These are phyloP conservation scores for Eucidaris tribuloides DNA, from an alignment of 35 echinoderm and acorn worm species.

Conservation along the genomic window DNA sequence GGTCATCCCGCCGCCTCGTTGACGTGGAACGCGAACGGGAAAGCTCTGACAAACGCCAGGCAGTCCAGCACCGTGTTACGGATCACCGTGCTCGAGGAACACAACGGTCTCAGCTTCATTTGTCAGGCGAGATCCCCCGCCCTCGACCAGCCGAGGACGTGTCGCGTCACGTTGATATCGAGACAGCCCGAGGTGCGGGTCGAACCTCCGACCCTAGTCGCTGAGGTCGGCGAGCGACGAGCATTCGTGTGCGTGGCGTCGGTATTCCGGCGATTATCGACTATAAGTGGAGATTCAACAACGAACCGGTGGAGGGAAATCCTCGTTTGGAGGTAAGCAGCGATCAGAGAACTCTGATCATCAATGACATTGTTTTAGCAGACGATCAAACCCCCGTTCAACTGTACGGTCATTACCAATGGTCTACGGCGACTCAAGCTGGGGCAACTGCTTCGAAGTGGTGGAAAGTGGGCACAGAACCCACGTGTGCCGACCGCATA, in stretches of 20 bases:
- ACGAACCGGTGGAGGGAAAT: neutral
- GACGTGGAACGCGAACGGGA: constrained; percentile 12
- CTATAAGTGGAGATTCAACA: constrained; percentile 32
- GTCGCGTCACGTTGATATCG: constrained; percentile 11
- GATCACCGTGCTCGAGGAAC: neutral
- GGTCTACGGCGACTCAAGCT: no score
- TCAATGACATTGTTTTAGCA: constrained; percentile 5
- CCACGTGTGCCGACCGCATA: no score
- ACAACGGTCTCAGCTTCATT: constrained; percentile 32
- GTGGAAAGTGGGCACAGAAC: no score
- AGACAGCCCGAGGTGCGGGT: constrained; percentile 43
- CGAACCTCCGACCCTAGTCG: constrained; percentile 16
- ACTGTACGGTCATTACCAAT: constrained; percentile 31
- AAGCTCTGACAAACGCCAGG: neutral
- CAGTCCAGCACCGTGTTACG: neutral
- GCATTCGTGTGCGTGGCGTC: constrained; percentile 32
- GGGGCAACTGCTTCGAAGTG: no score
- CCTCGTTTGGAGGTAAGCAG: constrained; percentile 12
- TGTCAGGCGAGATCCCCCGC: constrained; percentile 25
- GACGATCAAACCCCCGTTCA: constrained; percentile 30
- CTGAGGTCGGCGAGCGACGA: neutral
- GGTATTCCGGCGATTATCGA: constrained; percentile 29
- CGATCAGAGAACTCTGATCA: constrained; percentile 20
- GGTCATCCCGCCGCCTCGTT: constrained; percentile 36
- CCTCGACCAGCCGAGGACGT: constrained; percentile 13